phyloP scores from a whole-genome alignment of 1,140 invertebrate species.

The Panulirus ornatus region DNA sequence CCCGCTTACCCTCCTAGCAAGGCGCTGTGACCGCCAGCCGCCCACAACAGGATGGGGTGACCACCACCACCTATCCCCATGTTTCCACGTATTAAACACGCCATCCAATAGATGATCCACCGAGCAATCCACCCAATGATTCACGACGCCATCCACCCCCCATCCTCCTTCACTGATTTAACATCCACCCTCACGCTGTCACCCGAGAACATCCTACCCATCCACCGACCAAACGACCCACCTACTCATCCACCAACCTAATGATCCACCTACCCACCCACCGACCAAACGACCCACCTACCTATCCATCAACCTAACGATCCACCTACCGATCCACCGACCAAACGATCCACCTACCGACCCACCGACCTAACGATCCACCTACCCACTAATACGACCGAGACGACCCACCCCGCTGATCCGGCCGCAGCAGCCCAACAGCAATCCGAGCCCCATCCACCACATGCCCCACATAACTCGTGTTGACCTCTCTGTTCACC shows the following conservation, averaged over 20 bases:
- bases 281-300: not conserved
- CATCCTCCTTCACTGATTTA: no score
- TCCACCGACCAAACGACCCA: not conserved
- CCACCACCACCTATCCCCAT: not conserved
- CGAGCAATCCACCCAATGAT: not conserved
- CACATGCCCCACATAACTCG: not conserved
- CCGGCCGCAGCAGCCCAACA: no score
- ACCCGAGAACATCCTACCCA: not conserved
- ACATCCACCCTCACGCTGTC: no score
- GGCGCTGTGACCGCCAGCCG: no score
- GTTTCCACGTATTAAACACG: not conserved
- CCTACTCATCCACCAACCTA: not conserved
- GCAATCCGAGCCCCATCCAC: no score
- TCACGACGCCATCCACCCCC: not conserved
- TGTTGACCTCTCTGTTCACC: not conserved
- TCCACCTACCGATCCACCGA: not conserved
- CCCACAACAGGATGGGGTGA: no score
- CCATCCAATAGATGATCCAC: not conserved
- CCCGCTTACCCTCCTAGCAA: no score
- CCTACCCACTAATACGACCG: not conserved
- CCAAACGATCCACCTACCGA: not conserved
- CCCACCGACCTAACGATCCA: not conserved
- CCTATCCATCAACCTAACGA: constrained; percentile 1
- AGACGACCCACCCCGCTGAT: not conserved
- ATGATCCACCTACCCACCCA: not conserved